Evolutionary conservation across 1,140 invertebrate species (phyloP).

Genomic region (Myzus persicae): DNA sequence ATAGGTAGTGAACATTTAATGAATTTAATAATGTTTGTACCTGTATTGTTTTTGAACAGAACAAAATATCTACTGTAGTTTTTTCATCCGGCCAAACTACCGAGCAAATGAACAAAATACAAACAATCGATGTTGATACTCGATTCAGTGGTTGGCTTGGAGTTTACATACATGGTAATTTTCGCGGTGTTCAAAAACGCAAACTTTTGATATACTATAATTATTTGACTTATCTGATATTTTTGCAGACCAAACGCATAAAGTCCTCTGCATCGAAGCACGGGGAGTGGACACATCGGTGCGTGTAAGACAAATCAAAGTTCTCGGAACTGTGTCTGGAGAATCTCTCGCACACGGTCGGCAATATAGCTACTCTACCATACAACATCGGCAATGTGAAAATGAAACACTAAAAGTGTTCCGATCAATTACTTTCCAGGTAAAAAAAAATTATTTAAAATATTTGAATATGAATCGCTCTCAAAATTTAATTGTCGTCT

Average conservation of each 20-base stretch:
- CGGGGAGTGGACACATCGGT: slow-evolving; percentile 91
- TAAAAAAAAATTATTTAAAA: slow-evolving; percentile 63
- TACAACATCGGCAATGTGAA: slow-evolving; percentile 88
- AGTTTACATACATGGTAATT: slow-evolving; percentile 77
- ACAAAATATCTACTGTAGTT: slow-evolving; percentile 35
- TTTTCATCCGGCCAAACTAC: slow-evolving; percentile 16
- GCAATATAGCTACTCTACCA: slow-evolving; percentile 69
- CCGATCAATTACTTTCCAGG: slow-evolving; percentile 90
- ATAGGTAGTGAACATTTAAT: too few relatives aligned
- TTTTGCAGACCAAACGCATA: slow-evolving; percentile 66
- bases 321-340: slow-evolving; percentile 70
- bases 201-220: background rate
- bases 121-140: slow-evolving; percentile 82
- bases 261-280: slow-evolving; percentile 79
- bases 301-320: slow-evolving; percentile 82
- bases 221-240: slow-evolving; percentile 47
- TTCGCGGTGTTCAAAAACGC: background rate
- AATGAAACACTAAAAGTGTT: slow-evolving; percentile 92
- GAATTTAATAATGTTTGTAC: background rate
- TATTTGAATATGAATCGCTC: background rate
- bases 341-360: slow-evolving; percentile 67
- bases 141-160: slow-evolving; percentile 85
- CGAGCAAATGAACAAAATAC: slow-evolving; percentile 82
- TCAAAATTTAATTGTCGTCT: background rate
- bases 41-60: background rate